phyloP scores from a whole-genome alignment of 2,888 invertebrate species.

The Malacosoma neustria region DNA sequence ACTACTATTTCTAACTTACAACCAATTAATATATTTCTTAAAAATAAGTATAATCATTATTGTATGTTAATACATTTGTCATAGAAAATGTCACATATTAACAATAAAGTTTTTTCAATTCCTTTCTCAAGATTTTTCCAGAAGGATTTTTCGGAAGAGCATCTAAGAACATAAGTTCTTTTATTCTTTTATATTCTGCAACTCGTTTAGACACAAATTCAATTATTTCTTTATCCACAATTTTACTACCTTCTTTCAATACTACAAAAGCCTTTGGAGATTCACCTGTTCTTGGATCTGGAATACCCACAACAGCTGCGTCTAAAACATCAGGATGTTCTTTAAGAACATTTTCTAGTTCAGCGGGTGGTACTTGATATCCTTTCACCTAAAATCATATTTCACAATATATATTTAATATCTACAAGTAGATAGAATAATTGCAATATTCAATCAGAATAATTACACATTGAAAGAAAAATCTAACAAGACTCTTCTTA shows the following conservation, averaged over 20 bases:
- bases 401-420: too few species aligned
- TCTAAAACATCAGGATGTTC: slow-evolving; percentile 83
- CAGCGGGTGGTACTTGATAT: slow-evolving; percentile 90
- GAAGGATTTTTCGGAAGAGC: slow-evolving; percentile 82
- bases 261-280: slow-evolving; percentile 84
- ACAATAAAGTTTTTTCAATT: slow-evolving; percentile 54
- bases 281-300: slow-evolving; percentile 80
- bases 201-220: slow-evolving; percentile 79
- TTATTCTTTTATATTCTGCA: slow-evolving; percentile 81
- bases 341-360: slow-evolving; percentile 83
- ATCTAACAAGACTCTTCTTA: too few species aligned
- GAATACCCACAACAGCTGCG: slow-evolving; percentile 86
- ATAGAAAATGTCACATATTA: too few species aligned
- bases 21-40: too few species aligned
- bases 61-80: too few species aligned
- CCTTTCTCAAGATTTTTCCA: slow-evolving; percentile 82
- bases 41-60: too few species aligned
- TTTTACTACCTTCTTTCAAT: slow-evolving; percentile 49
- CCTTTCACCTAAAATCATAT: slow-evolving; percentile 73
- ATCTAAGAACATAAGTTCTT: slow-evolving; percentile 77
- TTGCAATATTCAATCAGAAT: too few species aligned
- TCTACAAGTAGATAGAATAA: too few species aligned
- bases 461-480: too few species aligned
- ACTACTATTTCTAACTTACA: too few species aligned
- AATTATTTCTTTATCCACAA: slow-evolving; percentile 71